A percentile compares a stretch with the other conserved stretches of the same genome.
These are phyloP conservation scores for Coracopsis vasa DNA, from an alignment of 2,113 vertebrate genomes.

Conservation along the genomic window DNA sequence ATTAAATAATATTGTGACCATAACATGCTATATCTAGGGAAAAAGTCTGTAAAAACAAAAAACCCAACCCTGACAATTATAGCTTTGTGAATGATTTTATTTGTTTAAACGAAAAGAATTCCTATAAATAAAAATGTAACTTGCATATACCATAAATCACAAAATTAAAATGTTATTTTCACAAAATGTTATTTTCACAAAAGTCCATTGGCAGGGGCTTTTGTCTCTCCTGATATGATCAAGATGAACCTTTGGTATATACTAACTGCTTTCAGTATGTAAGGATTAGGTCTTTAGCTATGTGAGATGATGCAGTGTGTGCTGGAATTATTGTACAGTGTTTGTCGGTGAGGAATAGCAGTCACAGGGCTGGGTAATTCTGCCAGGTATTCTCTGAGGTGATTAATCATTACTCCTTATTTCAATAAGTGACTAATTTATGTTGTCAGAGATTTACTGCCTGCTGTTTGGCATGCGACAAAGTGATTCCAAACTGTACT, in stretches of 20 bases:
- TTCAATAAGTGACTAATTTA: conserved; percentile 69
- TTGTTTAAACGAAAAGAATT: not conserved
- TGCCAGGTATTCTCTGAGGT: conserved; percentile 37
- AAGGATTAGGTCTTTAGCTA: not conserved
- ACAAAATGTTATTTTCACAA: not conserved
- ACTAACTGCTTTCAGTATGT: not conserved
- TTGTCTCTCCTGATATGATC: not conserved
- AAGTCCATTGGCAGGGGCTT: not conserved
- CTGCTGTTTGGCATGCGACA: conserved; percentile 51
- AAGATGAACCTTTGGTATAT: not conserved
- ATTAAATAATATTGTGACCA: not conserved
- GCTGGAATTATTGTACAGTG: not conserved
- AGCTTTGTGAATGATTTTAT: not conserved
- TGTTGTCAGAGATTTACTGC: conserved; percentile 56
- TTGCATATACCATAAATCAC: not conserved
- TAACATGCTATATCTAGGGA: not conserved
- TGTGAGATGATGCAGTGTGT: not conserved
- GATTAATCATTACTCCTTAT: conserved; percentile 63
- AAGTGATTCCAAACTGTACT: conserved; percentile 49
- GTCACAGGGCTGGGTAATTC: conserved; percentile 8
- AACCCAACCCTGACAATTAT: not conserved
- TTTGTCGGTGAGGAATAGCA: not conserved
- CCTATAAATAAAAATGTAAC: not conserved
- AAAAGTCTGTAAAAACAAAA: not conserved
- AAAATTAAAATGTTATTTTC: too few relatives aligned